These are phyloP conservation scores for Acyrthosiphon pisum DNA, from an alignment of 1,140 invertebrate genomes.

Conservation along the genomic window DNA sequence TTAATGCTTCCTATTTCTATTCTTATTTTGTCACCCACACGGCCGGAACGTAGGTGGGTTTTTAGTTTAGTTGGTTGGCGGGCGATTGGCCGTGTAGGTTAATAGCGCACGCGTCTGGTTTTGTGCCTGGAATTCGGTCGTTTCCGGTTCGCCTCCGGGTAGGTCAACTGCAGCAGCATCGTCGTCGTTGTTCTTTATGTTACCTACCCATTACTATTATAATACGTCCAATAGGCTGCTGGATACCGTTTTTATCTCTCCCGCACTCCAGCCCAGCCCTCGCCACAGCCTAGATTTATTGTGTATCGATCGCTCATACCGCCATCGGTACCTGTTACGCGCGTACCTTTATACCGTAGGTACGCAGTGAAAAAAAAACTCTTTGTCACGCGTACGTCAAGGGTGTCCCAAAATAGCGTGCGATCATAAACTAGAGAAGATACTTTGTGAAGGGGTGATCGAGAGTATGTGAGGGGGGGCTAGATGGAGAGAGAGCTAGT, in stretches of 20 bases:
- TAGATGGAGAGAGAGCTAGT: not conserved
- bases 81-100: not conserved
- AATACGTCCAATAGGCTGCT: not conserved
- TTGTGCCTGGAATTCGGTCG: not conserved
- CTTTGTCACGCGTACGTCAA: not conserved
- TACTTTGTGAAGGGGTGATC: not conserved
- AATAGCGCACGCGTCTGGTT: not conserved
- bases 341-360: not conserved
- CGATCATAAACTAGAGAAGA: not conserved
- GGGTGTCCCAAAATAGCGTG: conserved; percentile 30
- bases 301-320: not conserved
- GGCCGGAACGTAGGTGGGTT: not conserved
- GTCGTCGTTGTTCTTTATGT: not conserved
- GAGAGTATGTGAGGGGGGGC: not conserved
- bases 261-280: not conserved
- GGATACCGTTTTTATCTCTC: not conserved
- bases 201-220: not conserved
- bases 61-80: not conserved
- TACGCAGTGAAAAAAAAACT: not conserved
- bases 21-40: not conserved
- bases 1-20: not conserved
- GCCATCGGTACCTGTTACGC: not conserved
- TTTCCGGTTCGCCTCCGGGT: conserved; percentile 13
- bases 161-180: not conserved
- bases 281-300: not conserved